These are phyloP conservation scores for Streptopelia turtur DNA, from an alignment of 2,797 vertebrate genomes.

Conservation along the genomic window DNA sequence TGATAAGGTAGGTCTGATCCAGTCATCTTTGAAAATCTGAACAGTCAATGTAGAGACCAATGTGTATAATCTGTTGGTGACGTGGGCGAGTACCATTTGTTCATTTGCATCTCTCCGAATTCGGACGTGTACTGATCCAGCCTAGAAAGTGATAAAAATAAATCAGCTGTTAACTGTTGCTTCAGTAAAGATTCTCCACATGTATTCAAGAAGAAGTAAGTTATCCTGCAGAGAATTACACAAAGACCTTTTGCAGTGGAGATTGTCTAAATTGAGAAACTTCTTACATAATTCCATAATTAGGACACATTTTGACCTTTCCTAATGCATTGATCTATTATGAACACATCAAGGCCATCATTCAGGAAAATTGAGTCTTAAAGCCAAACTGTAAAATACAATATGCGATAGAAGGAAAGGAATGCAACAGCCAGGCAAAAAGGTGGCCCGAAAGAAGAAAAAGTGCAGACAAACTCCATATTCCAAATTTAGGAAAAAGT, in stretches of 20 bases:
- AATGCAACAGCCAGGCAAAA: background rate
- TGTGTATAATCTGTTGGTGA: constrained; percentile 90
- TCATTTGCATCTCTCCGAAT: constrained; percentile 97
- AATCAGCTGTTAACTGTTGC: constrained; percentile 3
- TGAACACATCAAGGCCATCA: background rate
- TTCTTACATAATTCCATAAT: background rate
- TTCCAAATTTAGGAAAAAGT: background rate
- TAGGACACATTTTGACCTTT: background rate
- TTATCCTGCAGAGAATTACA: background rate
- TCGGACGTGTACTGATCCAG: constrained; percentile 93
- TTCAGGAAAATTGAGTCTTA: background rate
- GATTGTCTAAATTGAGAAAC: background rate
- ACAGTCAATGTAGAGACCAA: constrained; percentile 92
- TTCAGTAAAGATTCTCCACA: background rate
- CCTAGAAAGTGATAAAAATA: constrained; percentile 78
- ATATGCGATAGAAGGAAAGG: background rate
- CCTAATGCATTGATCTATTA: background rate
- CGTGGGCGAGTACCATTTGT: constrained; percentile 96
- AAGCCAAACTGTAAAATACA: background rate
- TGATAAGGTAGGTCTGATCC: constrained; percentile 87
- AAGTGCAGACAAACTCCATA: background rate
- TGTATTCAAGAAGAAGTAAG: background rate
- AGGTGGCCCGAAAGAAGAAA: background rate
- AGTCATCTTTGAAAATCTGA: constrained; percentile 98
- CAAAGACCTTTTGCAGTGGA: background rate